Percentiles rank a stretch among this genome's conserved stretches.
Conservation (phyloP, 2,888 invertebrate genomes). For the Lasiommata megera region DNA sequence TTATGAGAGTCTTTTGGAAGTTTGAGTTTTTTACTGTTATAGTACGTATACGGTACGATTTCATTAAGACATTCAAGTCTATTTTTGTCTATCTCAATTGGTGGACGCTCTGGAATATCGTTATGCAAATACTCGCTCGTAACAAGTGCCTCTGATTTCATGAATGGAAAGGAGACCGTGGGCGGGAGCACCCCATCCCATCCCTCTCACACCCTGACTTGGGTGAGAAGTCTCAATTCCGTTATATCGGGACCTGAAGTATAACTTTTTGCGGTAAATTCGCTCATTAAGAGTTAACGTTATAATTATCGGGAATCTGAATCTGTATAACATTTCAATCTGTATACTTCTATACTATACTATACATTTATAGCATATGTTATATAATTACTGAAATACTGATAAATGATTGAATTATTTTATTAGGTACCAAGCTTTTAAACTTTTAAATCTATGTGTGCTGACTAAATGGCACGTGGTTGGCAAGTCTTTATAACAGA, state of each 20-base stretch:
- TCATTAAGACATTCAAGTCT: not conserved
- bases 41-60: not conserved
- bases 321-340: too few species aligned
- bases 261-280: not conserved
- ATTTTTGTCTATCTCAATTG: slow-evolving; percentile 29
- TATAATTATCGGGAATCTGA: not conserved
- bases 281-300: not conserved
- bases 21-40: too few species aligned
- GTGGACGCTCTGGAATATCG: slow-evolving; percentile 42
- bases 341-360: too few species aligned
- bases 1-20: too few species aligned
- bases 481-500: too few species aligned
- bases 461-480: too few species aligned
- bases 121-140: slow-evolving; percentile 53
- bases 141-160: slow-evolving; percentile 39
- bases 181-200: slow-evolving; percentile 16
- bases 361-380: too few species aligned
- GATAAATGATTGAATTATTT: too few species aligned
- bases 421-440: too few species aligned
- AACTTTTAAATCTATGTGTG: too few species aligned
- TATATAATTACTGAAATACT: too few species aligned
- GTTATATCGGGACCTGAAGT: not conserved
- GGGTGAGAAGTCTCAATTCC: slow-evolving; percentile 7
- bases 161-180: slow-evolving; percentile 43
- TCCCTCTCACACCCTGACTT: slow-evolving; percentile 5